Base-by-base conservation (phyloP, 2,797 vertebrate genomes). In the Coluber constrictor region DNA sequence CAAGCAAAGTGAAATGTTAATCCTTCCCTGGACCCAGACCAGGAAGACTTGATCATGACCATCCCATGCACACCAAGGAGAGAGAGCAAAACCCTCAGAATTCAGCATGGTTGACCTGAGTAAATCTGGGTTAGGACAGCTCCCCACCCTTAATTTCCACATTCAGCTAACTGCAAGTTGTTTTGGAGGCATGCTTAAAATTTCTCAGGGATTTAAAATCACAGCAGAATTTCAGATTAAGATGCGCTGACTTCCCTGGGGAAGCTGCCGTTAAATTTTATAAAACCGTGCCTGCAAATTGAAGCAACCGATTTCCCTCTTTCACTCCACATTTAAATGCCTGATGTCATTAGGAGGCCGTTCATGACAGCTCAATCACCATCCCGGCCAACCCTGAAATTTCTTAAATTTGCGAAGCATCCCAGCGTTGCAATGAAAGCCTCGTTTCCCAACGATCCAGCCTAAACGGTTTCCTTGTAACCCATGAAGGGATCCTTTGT, bases 401-500 rank as follows among this genome's bases (percentile, higher is more conserved):
- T 61, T 93, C 83, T 1, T 0, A 23, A 90, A 90, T 43, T 47
- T 92, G 56, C 93, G 3, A 90, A 93, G 92, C 56, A 37, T 61
- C 79, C 79, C 5, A 3, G 43, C 27, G 0, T 0, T 79, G 1
- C 23, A 56, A 93, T 89, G 86, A 93, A 63, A 12, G 1, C 3
- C 87, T 32, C 93, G 43, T 83, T 90, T 79, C 56, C 59, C 47
- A 61, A 94, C 25, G 93, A 91, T 74, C 93, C 90, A 90, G 86
- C 61, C 60, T 47, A 91, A 95, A 97, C 86, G 66, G 93, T 94
- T 91, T 95, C 96, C 93, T 92, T 20, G 95, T 90, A 93, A 96
- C 92, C 92, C 95, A 97, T 96, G 97, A 96, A 97, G 96, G 90
- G 95, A 91, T 96, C 94, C 96, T 97, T 83, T 83, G 79, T 83